Percentiles rank a stretch among this genome's conserved stretches.
Conservation (phyloP, 92 coral and sea anemone genomes). For the Porites divaricata region DNA sequence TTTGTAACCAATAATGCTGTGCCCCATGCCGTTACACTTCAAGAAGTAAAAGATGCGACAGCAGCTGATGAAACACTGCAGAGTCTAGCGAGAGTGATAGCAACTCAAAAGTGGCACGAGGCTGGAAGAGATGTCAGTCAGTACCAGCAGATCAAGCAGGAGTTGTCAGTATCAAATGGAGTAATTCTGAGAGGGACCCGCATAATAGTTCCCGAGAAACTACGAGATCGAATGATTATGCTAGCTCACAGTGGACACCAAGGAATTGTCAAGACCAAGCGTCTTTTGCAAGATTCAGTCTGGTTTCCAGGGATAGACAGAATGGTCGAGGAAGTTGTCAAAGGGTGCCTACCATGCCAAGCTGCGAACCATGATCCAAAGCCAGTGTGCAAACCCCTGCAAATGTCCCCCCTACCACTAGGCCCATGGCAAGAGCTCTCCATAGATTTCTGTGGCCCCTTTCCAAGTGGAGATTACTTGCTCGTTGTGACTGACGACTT, state of each 20-base stretch:
- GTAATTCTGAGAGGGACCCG: no score
- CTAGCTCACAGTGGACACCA: no score
- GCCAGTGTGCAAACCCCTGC: no score
- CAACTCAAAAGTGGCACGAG: no score
- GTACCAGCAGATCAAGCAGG: no score
- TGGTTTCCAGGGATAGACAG: slow-evolving; percentile 29
- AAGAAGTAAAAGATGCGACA: slow-evolving; percentile 60
- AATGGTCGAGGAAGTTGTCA: not conserved
- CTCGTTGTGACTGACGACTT: slow-evolving; percentile 37
- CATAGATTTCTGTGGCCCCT: slow-evolving; percentile 25
- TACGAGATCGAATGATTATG: no score
- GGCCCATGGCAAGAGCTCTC: slow-evolving; percentile 46
- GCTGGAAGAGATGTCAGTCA: no score
- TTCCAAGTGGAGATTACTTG: slow-evolving; percentile 48
- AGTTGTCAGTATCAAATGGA: no score
- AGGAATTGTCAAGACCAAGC: slow-evolving; percentile 37
- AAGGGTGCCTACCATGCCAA: slow-evolving; percentile 25
- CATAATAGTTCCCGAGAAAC: no score
- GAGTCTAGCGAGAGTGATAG: slow-evolving; percentile 1
- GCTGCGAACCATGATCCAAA: slow-evolving; percentile 19
- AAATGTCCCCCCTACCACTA: no score
- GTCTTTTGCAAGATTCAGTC: slow-evolving; percentile 17
- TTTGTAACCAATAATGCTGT: slow-evolving; percentile 42
- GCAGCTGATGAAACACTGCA: slow-evolving; percentile 32
- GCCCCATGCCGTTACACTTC: slow-evolving; percentile 61